Base-by-base conservation (phyloP, 2,888 invertebrate genomes). In the Aphidius colemani region DNA sequence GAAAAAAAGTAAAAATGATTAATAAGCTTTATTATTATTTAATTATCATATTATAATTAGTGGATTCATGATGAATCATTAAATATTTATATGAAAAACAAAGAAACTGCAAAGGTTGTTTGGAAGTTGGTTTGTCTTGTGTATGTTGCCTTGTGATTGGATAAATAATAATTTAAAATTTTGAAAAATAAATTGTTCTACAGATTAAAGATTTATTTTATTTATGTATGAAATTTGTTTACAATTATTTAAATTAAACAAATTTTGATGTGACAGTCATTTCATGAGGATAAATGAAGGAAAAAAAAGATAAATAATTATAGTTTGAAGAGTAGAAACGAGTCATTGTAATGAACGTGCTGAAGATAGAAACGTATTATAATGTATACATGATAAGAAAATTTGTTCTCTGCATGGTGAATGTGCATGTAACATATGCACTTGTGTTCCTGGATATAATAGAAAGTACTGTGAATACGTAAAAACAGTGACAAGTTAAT, bases 381-480 rank as follows among this genome's bases (percentile, higher is more conserved):
- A 84, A 1, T 90, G 90, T 73, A 77, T 82, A 7, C 83, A 84
- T 0, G 75, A 79, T 0, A 65, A 71, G 46, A 80, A 83, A 8
- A 76, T 88, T 6, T 92, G 93, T 77, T 89, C 89, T 0, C 89
- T 89, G 63, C 87, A 87, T 6, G 95, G 95, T 0, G 88, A 89
- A 69, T 95, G 95, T 77, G 83, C 88, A 53, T 95, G 94, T 76
- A 92, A 93, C 44, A 83, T 82, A 64, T 95, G 95, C 78, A 82
- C 83, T 39, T 95, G 95, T 76, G 87, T 88, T 74, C 71, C 74
- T 0, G 88, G 87, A 1, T 87, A 81, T 71, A 84, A 75, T 59
- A 90, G 90, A 11, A 81, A 84, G 30, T 89, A 82, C 75, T 90
- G 90, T 72, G 87, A 90, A 78, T 89, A 89, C 75, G 83, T 83